Evolutionary conservation across 2,113 vertebrate genomes (phyloP).

Genomic region (Tilapia sparmanii): DNA sequence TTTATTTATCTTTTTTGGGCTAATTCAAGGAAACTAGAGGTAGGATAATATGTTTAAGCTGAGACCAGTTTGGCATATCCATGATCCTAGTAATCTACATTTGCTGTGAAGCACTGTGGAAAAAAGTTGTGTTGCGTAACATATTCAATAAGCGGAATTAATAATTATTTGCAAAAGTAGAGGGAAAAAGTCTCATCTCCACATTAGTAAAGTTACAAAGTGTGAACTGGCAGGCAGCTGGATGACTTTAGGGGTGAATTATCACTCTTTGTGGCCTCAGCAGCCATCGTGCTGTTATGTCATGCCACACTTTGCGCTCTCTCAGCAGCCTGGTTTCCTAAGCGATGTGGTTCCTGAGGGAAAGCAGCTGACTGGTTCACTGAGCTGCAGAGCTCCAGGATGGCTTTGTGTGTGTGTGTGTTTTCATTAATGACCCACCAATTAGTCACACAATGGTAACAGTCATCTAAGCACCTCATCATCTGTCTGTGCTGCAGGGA

Average conservation of each 20-base stretch:
- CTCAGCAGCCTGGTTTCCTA: slow-evolving; percentile 37
- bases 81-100: not conserved
- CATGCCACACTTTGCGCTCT: not conserved
- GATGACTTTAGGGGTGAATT: not conserved
- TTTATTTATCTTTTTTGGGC: not conserved
- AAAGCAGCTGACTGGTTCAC: slow-evolving; percentile 45
- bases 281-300: not conserved
- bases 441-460: slow-evolving; percentile 70
- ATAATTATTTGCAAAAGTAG: not conserved
- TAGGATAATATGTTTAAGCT: not conserved
- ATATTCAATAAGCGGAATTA: not conserved
- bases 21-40: slow-evolving; percentile 20
- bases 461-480: slow-evolving; percentile 58
- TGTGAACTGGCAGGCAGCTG: not conserved
- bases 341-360: slow-evolving; percentile 43
- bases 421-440: slow-evolving; percentile 69
- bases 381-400: slow-evolving; percentile 16
- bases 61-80: not conserved
- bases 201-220: not conserved
- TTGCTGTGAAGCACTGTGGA: not conserved
- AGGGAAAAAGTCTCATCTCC: not conserved
- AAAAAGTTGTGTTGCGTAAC: not conserved
- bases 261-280: not conserved
- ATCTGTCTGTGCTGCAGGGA: slow-evolving; percentile 9
- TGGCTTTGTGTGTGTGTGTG: slow-evolving; percentile 28